phyloP scores from a whole-genome alignment of 1,140 invertebrate genomes.

The Agrilus planipennis region DNA sequence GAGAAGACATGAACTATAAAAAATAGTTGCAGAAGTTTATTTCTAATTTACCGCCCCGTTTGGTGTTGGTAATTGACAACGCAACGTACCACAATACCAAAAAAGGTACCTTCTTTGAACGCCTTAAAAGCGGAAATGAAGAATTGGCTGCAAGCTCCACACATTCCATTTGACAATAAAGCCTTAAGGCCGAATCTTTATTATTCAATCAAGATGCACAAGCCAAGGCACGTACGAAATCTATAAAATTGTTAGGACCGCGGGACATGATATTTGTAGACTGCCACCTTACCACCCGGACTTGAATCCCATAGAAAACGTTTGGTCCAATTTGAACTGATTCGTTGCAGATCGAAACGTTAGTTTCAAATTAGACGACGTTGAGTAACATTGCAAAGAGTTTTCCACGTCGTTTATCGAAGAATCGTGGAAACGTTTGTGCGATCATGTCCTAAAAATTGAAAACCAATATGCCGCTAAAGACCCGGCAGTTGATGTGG shows the following conservation, averaged over 20 bases:
- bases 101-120: constrained; percentile 15
- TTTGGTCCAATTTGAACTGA: constrained; percentile 29
- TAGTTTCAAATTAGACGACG: constrained; percentile 13
- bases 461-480: no score
- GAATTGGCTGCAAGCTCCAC: constrained; percentile 17
- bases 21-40: constrained; percentile 16
- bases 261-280: constrained; percentile 14
- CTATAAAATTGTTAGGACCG: constrained; percentile 10
- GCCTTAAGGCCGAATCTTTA: constrained; percentile 8
- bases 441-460: no score
- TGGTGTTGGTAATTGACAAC: constrained; percentile 18
- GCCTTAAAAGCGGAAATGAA: constrained; percentile 20
- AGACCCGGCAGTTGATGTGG: no score
- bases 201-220: constrained; percentile 8
- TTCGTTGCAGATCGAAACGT: constrained; percentile 20
- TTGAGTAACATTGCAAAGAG: no score
- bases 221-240: constrained; percentile 3
- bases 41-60: constrained; percentile 15
- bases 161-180: constrained; percentile 9
- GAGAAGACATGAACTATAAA: constrained; percentile 26
- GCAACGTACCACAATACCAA: constrained; percentile 27
- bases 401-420: no score
- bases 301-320: constrained; percentile 31
- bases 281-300: constrained; percentile 30
- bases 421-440: no score